Percentiles rank a stretch among this genome's conserved stretches.
phyloP scores from a whole-genome alignment of 2,888 invertebrate species.

The Axea sp. region DNA sequence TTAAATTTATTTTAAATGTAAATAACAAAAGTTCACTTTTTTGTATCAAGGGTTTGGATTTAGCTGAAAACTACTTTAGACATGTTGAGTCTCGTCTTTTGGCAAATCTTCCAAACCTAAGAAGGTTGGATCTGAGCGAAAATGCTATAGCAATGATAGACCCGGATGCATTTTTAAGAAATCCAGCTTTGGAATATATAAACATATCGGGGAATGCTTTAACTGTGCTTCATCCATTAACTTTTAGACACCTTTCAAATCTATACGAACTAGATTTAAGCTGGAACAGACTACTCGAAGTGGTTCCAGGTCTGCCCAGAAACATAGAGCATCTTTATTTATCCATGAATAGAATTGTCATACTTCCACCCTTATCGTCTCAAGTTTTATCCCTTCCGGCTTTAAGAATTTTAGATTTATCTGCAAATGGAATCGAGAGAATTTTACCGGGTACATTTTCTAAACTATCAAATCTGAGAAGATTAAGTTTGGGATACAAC shows the following conservation, averaged over 20 bases:
- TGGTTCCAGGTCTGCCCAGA: conserved; percentile 88
- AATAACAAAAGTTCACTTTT: too few relatives aligned
- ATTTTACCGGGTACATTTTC: conserved; percentile 84
- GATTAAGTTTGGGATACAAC: conserved; percentile 87
- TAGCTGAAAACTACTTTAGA: conserved; percentile 87
- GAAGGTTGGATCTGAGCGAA: conserved; percentile 88
- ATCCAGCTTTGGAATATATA: conserved; percentile 87
- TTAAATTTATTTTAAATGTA: too few relatives aligned
- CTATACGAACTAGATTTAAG: conserved; percentile 90
- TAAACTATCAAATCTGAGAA: conserved; percentile 84
- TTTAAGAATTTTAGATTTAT: conserved; percentile 87
- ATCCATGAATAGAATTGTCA: conserved; percentile 85
- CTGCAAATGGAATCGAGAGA: conserved; percentile 86
- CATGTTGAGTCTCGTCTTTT: conserved; percentile 86
- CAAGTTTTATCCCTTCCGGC: conserved; percentile 87
- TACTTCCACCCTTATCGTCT: conserved; percentile 83
- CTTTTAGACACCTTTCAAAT: conserved; percentile 86
- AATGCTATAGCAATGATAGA: conserved; percentile 87
- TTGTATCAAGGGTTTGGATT: conserved; percentile 84
- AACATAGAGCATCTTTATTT: conserved; percentile 88
- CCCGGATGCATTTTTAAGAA: conserved; percentile 86
- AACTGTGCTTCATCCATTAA: conserved; percentile 86
- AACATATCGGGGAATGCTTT: conserved; percentile 90
- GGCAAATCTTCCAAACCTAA: conserved; percentile 86
- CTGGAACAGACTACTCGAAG: conserved; percentile 85